Percentiles rank a stretch among this genome's conserved stretches.
Conservation (phyloP, 92 coral and sea anemone genomes). For the Nematostella vectensis region DNA sequence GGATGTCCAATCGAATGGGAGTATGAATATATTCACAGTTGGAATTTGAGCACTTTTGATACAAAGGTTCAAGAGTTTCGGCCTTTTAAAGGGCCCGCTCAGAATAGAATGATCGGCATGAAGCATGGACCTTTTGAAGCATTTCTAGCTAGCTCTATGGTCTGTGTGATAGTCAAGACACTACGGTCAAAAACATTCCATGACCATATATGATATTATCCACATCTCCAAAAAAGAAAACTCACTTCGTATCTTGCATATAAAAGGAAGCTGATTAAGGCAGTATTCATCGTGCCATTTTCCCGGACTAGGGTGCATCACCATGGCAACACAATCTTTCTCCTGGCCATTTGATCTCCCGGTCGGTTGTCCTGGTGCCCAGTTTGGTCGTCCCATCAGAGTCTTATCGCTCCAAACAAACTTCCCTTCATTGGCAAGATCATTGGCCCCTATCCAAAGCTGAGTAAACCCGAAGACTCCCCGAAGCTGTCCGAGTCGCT, state of each 20-base stretch:
- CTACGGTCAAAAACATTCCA: too few relatives aligned
- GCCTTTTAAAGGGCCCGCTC: too few relatives aligned
- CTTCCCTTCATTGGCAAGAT: slow-evolving; percentile 25
- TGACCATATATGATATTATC: too few relatives aligned
- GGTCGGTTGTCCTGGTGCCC: slow-evolving; percentile 54
- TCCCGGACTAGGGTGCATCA: slow-evolving; percentile 29
- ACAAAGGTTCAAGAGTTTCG: too few relatives aligned
- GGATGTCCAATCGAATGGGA: too few relatives aligned
- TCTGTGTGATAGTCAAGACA: too few relatives aligned
- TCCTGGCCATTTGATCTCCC: slow-evolving; percentile 15
- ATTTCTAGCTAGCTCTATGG: too few relatives aligned
- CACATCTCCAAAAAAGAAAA: too few relatives aligned
- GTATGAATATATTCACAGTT: too few relatives aligned
- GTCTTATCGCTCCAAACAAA: slow-evolving; percentile 44
- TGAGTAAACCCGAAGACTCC: slow-evolving; percentile 27
- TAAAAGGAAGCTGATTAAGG: slow-evolving; percentile 36
- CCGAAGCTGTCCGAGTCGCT: slow-evolving; percentile 26
- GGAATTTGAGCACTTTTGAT: too few relatives aligned
- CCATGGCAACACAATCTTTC: slow-evolving; percentile 40
- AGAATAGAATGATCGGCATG: too few relatives aligned
- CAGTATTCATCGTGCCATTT: slow-evolving; percentile 42
- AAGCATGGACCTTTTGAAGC: too few relatives aligned
- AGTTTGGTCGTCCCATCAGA: slow-evolving; percentile 20
- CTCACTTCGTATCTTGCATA: slow-evolving; percentile 47
- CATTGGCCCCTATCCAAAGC: slow-evolving; percentile 63